These are phyloP conservation scores for Agapornis canus DNA, from an alignment of 2,797 vertebrate species.

Conservation along the genomic window DNA sequence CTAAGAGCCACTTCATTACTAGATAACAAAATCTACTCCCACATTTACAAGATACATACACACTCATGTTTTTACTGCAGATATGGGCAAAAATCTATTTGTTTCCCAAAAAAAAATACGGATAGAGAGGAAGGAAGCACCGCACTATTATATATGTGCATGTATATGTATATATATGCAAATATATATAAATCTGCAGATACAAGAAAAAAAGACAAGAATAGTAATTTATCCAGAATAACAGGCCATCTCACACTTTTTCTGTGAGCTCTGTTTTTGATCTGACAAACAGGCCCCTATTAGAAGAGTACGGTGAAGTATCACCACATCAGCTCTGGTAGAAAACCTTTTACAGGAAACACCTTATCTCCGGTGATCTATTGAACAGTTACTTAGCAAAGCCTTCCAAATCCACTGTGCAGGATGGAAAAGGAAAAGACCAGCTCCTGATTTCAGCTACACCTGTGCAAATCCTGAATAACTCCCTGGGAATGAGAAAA, in stretches of 20 bases:
- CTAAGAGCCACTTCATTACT: not conserved
- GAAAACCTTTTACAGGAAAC: slow-evolving; percentile 23
- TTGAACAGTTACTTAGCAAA: slow-evolving; percentile 24
- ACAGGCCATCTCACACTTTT: not conserved
- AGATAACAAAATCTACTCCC: slow-evolving; percentile 16
- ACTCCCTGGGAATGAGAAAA: not conserved
- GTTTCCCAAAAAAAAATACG: not conserved
- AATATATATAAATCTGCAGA: not conserved
- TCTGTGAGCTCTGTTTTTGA: not conserved
- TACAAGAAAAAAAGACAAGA: not conserved
- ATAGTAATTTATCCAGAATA: not conserved
- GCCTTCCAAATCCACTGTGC: slow-evolving; percentile 11
- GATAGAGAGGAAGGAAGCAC: not conserved
- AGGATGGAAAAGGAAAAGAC: not conserved
- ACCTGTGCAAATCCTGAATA: slow-evolving; percentile 34
- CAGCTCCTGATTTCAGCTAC: not conserved
- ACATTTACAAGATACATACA: not conserved
- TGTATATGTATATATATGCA: not conserved
- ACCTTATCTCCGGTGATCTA: slow-evolving; percentile 23
- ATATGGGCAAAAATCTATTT: not conserved
- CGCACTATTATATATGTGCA: not conserved
- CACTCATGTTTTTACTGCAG: not conserved
- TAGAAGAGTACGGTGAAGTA: not conserved
- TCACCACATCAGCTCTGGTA: not conserved
- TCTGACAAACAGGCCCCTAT: not conserved